Percentiles rank a stretch among this genome's conserved stretches.
These are phyloP conservation scores for Tringa solitaria DNA, from an alignment of 2,113 vertebrate species.

Conservation along the genomic window DNA sequence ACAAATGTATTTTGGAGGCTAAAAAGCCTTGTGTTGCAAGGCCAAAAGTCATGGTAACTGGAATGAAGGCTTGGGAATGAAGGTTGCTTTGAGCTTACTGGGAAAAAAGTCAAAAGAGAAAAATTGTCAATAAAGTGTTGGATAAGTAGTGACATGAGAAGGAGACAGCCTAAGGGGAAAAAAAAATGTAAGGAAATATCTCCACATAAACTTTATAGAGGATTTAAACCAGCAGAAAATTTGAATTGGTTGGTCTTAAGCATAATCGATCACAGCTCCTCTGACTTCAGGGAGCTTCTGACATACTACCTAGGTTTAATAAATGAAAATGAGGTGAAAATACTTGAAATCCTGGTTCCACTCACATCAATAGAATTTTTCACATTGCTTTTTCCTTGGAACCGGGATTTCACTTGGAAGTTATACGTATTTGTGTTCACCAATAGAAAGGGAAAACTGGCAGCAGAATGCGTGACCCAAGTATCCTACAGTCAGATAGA, in stretches of 20 bases:
- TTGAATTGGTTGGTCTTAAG: not conserved
- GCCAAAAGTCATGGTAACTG: not conserved
- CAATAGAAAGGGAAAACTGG: not conserved
- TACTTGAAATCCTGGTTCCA: not conserved
- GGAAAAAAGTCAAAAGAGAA: conserved; percentile 3
- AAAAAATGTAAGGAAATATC: not conserved
- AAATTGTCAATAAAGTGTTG: not conserved
- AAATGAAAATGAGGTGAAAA: not conserved
- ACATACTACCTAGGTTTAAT: not conserved
- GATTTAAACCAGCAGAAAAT: not conserved
- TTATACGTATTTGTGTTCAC: not conserved
- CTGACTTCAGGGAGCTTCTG: not conserved
- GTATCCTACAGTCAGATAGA: not conserved
- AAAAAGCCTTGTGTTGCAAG: not conserved
- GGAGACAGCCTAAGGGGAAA: not conserved
- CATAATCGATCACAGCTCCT: not conserved
- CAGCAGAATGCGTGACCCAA: not conserved
- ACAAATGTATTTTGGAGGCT: not conserved
- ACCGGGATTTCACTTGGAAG: not conserved
- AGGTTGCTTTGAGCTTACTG: not conserved
- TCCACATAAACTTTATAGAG: not conserved
- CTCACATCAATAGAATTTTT: not conserved
- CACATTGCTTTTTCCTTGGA: not conserved
- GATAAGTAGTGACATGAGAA: not conserved
- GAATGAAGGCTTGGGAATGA: not conserved